phyloP scores from a whole-genome alignment of 2,113 vertebrate species.

The Australoheros scitulus region DNA sequence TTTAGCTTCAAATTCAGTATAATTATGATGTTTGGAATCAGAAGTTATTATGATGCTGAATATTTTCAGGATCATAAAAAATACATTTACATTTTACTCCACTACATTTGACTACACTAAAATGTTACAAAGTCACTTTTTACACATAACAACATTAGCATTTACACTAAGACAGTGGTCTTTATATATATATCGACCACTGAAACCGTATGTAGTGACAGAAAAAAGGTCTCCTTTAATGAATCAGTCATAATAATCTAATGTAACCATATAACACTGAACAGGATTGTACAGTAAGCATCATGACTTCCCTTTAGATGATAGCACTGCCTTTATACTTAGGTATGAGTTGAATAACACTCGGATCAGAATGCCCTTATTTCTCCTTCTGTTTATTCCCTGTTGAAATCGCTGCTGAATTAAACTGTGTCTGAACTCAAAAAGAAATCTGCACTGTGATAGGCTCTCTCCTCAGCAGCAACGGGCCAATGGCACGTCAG shows the following conservation, averaged over 20 bases:
- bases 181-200: no score
- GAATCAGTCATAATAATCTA: background rate
- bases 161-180: background rate
- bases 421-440: conserved; percentile 21
- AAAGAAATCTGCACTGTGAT: conserved; percentile 19
- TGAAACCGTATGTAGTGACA: background rate
- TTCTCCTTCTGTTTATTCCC: background rate
- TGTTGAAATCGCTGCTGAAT: conserved; percentile 1
- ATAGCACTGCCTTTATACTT: background rate
- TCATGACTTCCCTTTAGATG: background rate
- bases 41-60: background rate
- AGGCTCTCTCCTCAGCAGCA: conserved; percentile 27
- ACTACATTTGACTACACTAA: background rate
- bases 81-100: background rate
- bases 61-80: background rate
- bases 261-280: background rate
- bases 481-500: conserved; percentile 40
- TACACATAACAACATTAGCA: background rate
- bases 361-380: background rate
- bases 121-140: background rate
- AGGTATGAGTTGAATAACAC: background rate
- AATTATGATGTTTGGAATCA: background rate
- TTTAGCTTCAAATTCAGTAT: background rate
- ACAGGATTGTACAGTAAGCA: background rate
- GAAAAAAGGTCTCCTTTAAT: background rate